Percentiles rank a stretch among this genome's conserved stretches.
Evolutionary conservation across 2,888 invertebrate genomes (phyloP).

Genomic region (Mythimna ferrago): DNA sequence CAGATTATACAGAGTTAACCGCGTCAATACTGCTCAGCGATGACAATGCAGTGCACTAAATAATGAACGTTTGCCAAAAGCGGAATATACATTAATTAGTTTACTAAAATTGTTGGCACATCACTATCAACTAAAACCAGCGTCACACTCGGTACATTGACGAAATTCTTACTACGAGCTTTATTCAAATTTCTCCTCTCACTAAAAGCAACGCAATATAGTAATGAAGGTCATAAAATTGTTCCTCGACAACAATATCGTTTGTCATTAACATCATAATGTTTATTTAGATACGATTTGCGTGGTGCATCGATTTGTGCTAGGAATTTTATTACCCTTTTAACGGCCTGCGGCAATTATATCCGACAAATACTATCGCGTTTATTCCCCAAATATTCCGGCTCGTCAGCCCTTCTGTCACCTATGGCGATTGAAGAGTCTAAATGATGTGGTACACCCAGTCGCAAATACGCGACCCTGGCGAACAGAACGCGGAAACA

Average conservation of each 20-base stretch:
- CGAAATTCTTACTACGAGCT: conserved; percentile 63
- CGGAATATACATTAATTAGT: conserved; percentile 50
- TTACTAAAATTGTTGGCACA: conserved; percentile 44
- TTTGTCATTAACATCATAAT: conserved; percentile 62
- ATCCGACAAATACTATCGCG: no score
- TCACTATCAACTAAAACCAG: conserved; percentile 59
- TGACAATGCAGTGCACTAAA: conserved; percentile 38
- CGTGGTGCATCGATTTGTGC: conserved; percentile 38
- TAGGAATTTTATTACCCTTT: conserved; percentile 16
- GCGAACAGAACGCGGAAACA: no score
- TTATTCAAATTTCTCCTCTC: conserved; percentile 77
- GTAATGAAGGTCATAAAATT: conserved; percentile 77
- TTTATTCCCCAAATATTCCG: no score
- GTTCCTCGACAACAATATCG: conserved; percentile 63
- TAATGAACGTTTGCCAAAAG: conserved; percentile 49
- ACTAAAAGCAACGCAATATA: conserved; percentile 72
- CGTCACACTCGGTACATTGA: conserved; percentile 52
- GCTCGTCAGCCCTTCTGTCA: no score
- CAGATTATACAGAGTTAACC: conserved; percentile 9
- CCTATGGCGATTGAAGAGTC: no score
- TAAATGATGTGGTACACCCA: no score
- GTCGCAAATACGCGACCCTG: no score
- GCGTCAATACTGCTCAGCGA: conserved; percentile 20
- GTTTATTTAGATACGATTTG: conserved; percentile 48
- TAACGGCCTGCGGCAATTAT: no score